A percentile compares a stretch with the other conserved stretches of the same genome.
These are phyloP conservation scores for Pocillopora grandis DNA, from an alignment of 92 coral and sea anemone species.

Conservation along the genomic window DNA sequence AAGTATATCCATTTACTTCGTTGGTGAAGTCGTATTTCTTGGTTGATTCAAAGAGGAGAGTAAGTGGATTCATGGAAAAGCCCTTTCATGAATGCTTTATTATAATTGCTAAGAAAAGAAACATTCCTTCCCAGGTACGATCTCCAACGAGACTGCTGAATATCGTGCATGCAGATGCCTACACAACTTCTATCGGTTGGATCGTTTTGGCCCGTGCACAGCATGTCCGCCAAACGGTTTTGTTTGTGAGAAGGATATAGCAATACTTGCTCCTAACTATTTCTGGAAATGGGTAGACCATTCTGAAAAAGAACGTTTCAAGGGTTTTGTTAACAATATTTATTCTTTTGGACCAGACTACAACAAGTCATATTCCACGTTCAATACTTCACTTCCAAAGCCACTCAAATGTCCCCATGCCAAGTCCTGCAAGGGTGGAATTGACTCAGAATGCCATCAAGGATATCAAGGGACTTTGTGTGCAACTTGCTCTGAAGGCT, in stretches of 20 bases:
- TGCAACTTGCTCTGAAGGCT: constrained; percentile 11
- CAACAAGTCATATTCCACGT: not conserved
- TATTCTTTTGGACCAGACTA: not conserved
- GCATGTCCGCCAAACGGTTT: constrained; percentile 39
- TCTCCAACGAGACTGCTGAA: constrained; percentile 6
- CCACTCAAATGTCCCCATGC: constrained; percentile 36
- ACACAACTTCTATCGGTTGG: constrained; percentile 42
- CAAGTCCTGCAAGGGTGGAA: constrained; percentile 37
- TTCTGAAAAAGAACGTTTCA: not conserved
- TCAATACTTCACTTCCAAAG: constrained; percentile 15
- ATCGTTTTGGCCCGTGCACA: constrained; percentile 48
- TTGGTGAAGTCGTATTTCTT: too few relatives aligned
- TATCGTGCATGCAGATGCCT: constrained; percentile 55
- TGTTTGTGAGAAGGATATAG: constrained; percentile 39
- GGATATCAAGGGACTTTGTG: constrained; percentile 3
- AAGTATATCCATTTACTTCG: too few relatives aligned
- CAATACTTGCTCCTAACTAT: constrained; percentile 30
- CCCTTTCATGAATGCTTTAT: too few relatives aligned
- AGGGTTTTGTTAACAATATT: constrained; percentile 31
- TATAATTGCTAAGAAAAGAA: too few relatives aligned
- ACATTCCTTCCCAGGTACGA: constrained; percentile 25
- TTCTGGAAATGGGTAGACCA: constrained; percentile 46
- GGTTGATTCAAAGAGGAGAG: too few relatives aligned
- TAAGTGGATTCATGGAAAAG: too few relatives aligned
- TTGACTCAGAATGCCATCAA: constrained; percentile 32